Conservation (phyloP, 2,797 vertebrate genomes). For the Gallirallus australis region DNA sequence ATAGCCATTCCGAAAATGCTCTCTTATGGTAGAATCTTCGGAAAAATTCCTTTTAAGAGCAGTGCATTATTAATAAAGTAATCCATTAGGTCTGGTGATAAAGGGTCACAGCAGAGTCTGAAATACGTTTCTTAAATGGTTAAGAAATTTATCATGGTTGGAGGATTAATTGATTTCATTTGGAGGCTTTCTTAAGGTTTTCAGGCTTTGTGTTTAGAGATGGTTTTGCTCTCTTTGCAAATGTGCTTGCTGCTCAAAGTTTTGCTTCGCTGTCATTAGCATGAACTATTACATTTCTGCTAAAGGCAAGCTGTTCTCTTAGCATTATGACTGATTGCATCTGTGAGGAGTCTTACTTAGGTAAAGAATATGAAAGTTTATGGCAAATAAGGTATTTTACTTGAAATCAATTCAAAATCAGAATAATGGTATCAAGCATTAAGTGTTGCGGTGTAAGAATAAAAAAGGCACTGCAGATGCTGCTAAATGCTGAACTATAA, state of each 20-base stretch:
- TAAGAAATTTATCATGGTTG: conserved; percentile 82
- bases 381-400: conserved; percentile 62
- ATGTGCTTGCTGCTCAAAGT: conserved; percentile 54
- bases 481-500: conserved; percentile 59
- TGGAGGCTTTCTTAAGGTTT: conserved; percentile 78
- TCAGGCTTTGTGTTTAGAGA: conserved; percentile 69
- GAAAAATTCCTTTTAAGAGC: conserved; percentile 83
- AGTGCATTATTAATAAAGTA: conserved; percentile 88
- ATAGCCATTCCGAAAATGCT: conserved; percentile 77
- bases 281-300: conserved; percentile 10
- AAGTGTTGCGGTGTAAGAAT: conserved; percentile 10
- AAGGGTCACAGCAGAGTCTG: conserved; percentile 80
- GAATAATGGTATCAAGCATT: conserved; percentile 49
- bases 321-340: conserved; percentile 52
- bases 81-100: conserved; percentile 83
- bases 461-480: conserved; percentile 43
- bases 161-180: conserved; percentile 86
- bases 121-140: conserved; percentile 81
- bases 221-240: conserved; percentile 50
- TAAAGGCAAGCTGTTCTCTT: conserved; percentile 46
- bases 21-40: conserved; percentile 79
- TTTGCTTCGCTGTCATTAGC: conserved; percentile 2
- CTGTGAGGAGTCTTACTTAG: conserved; percentile 24
- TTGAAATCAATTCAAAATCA: conserved; percentile 63
- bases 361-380: conserved; percentile 61